Percentiles rank a stretch among this genome's conserved stretches.
Evolutionary conservation across 2,888 invertebrate genomes (phyloP).

Genomic region (Antitype chi): DNA sequence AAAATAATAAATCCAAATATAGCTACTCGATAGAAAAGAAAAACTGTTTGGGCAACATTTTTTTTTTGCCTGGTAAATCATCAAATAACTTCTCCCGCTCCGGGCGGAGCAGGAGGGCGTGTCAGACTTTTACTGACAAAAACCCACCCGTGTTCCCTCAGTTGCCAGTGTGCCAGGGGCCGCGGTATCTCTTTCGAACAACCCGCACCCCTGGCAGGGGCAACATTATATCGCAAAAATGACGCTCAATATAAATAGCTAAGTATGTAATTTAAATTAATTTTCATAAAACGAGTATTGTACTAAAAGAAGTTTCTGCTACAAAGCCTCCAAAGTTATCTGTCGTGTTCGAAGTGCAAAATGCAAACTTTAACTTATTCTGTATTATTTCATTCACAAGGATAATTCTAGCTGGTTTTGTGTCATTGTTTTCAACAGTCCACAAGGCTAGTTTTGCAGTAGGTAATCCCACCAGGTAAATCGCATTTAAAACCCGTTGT

Average conservation of each 20-base stretch:
- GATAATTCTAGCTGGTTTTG: slow-evolving; percentile 32
- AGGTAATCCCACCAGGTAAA: slow-evolving; percentile 16
- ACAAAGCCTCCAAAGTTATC: slow-evolving; percentile 22
- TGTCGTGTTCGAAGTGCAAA: slow-evolving; percentile 38
- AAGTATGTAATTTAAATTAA: neutral
- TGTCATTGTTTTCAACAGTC: slow-evolving; percentile 24
- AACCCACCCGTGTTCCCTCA: too few species aligned
- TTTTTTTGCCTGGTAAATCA: too few species aligned
- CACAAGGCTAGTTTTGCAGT: slow-evolving; percentile 28
- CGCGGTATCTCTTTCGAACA: too few species aligned
- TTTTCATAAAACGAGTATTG: slow-evolving; percentile 5
- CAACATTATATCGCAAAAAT: neutral
- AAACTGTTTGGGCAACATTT: neutral
- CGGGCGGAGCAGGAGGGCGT: too few species aligned
- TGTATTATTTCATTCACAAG: slow-evolving; percentile 28
- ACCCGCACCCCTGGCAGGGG: too few species aligned
- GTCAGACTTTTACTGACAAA: too few species aligned
- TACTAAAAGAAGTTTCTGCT: slow-evolving; percentile 37
- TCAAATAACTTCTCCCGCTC: too few species aligned
- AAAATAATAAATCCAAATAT: too few species aligned
- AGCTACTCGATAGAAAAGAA: neutral
- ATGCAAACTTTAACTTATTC: slow-evolving; percentile 17
- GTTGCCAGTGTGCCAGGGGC: too few species aligned
- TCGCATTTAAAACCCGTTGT: slow-evolving; percentile 22
- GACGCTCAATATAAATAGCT: neutral